Evolutionary conservation across 37 sponge, comb jelly and placozoan genomes (phyloP).

Genomic region (Amphimedon queenslandica): DNA sequence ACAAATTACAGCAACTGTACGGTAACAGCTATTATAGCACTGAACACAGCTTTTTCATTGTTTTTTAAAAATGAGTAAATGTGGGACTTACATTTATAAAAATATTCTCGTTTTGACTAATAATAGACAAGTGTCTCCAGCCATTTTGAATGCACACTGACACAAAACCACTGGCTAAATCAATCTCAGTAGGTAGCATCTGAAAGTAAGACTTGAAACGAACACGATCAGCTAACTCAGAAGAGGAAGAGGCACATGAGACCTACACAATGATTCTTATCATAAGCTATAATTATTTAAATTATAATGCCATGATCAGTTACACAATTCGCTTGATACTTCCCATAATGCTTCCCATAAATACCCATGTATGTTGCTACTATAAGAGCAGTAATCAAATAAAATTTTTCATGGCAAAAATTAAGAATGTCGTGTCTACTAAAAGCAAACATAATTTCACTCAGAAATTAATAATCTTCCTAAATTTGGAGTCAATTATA

Average conservation of each 20-base stretch:
- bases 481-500: too few relatives aligned
- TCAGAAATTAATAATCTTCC: too few relatives aligned
- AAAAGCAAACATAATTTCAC: too few relatives aligned
- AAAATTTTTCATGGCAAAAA: too few relatives aligned
- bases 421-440: too few relatives aligned
- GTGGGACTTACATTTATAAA: slow-evolving; percentile 45
- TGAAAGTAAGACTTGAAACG: slow-evolving; percentile 37
- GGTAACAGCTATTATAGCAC: too few relatives aligned
- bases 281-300: neutral
- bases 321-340: too few relatives aligned
- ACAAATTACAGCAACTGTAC: too few relatives aligned
- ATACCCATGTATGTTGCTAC: too few relatives aligned
- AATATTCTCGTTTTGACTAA: slow-evolving; percentile 53
- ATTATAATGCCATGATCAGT: neutral
- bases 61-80: neutral
- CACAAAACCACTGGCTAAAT: slow-evolving; percentile 14
- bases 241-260: slow-evolving; percentile 47
- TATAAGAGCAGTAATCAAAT: too few relatives aligned
- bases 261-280: slow-evolving; percentile 14
- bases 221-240: slow-evolving; percentile 12
- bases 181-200: slow-evolving; percentile 34
- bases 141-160: slow-evolving; percentile 16
- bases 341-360: too few relatives aligned
- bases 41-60: neutral
- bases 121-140: slow-evolving; percentile 30